phyloP scores from a whole-genome alignment of 1,140 invertebrate genomes.

The Drosophila obscura region DNA sequence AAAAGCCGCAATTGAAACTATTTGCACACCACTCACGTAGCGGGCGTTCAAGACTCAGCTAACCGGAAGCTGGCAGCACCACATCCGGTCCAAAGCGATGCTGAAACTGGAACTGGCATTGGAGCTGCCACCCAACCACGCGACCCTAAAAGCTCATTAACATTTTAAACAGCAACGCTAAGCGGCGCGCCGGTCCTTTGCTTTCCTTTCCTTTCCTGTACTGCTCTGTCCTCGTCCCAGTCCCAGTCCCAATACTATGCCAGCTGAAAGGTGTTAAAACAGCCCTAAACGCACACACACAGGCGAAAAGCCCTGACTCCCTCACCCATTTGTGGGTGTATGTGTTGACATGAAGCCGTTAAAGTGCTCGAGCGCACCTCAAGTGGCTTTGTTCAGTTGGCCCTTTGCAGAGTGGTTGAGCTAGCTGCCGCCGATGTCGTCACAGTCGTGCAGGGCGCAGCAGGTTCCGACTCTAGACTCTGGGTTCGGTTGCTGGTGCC shows the following conservation, averaged over 20 bases:
- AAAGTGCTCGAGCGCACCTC: slow-evolving; percentile 80
- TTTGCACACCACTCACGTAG: slow-evolving; percentile 82
- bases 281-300: slow-evolving; percentile 65
- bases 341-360: slow-evolving; percentile 78
- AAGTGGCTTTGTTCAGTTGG: slow-evolving; percentile 81
- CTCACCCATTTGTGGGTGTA: slow-evolving; percentile 30
- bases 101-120: slow-evolving; percentile 16
- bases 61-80: slow-evolving; percentile 77
- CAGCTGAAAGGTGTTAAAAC: slow-evolving; percentile 75
- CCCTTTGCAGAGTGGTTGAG: slow-evolving; percentile 77
- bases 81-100: slow-evolving; percentile 58
- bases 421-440: slow-evolving; percentile 37
- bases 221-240: slow-evolving; percentile 1
- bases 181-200: slow-evolving; percentile 51
- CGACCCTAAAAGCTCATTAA: slow-evolving; percentile 80
- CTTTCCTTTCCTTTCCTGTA: slow-evolving; percentile 18
- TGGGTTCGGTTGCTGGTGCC: slow-evolving; percentile 1
- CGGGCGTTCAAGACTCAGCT: slow-evolving; percentile 70
- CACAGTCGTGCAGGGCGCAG: slow-evolving; percentile 5
- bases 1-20: slow-evolving; percentile 81
- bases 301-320: not conserved
- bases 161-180: slow-evolving; percentile 81
- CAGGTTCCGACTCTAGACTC: slow-evolving; percentile 11
- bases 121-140: slow-evolving; percentile 21
- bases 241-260: slow-evolving; percentile 14